Base-by-base conservation (phyloP, 1,140 invertebrate genomes). In the Halyomorpha halys region DNA sequence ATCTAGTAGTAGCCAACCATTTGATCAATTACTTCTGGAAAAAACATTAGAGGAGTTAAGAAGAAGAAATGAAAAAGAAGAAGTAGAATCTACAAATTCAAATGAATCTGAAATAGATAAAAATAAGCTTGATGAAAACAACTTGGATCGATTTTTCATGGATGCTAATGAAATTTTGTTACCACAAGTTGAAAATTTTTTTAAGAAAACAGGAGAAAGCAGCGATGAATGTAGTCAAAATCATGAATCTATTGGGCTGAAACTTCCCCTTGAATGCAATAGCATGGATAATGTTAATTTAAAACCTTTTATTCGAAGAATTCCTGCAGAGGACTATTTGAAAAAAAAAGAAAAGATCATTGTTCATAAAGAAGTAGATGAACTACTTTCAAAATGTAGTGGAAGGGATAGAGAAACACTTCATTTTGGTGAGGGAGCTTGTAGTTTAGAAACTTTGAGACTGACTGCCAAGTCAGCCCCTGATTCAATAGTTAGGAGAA, bases 341-440 rank as follows among this genome's bases (percentile, higher is more conserved):
- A 47, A 21, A n/a, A 63, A 39, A 25, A 62, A 67, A 44, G 61
- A 61, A 25, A 63, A 39, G 27, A 61, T 65, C n/a, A 61, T 61
- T 14, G 59, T 65, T 15, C 30, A 65, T 21, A 53, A 72, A 15
- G 75, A 76, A 61, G 71, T 76, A 66, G 76, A 75, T 68, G 80
- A 80, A 66, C 71, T 83, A 53, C 75, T 82, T 69, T 62, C 62
- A 39, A 56, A 67, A 19, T 47, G 66, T 45, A 77, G 79, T 61
- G 78, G 79, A 0, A 74, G 80, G 65, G 81, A 82, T 67, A 70
- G 82, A 59, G 73, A 79, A 67, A 82, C 85, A 65, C 81, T 83
- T 3, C 80, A 79, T 67, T 68, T 80, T 30, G 76, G 77, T 1
- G 77, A 79, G 62, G 66, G 79, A 19, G 77, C 74, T 67, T 68